These are phyloP conservation scores for Corythornis madagascariensis DNA, from an alignment of 2,113 vertebrate species.

Conservation along the genomic window DNA sequence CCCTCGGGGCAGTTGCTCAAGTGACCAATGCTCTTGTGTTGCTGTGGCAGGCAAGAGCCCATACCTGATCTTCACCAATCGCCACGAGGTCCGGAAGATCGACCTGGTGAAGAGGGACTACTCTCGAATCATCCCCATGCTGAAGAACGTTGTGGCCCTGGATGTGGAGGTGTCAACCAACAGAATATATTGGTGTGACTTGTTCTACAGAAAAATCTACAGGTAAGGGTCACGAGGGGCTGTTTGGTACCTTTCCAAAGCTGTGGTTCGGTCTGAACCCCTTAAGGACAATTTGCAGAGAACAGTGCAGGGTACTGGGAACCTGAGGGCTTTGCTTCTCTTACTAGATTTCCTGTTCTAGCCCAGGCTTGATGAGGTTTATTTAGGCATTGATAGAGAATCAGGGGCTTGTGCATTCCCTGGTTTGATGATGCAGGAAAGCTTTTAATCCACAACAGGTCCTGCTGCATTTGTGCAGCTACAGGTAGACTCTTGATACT, in stretches of 20 bases:
- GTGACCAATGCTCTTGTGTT: not conserved
- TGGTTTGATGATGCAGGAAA: not conserved
- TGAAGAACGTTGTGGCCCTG: slow-evolving; percentile 95
- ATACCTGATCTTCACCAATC: slow-evolving; percentile 94
- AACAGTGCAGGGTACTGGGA: not conserved
- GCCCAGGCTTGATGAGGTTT: not conserved
- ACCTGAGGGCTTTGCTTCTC: not conserved
- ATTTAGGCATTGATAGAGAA: not conserved
- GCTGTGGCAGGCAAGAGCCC: slow-evolving; percentile 85
- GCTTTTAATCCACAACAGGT: not conserved
- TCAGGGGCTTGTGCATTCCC: not conserved
- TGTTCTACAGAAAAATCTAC: slow-evolving; percentile 96
- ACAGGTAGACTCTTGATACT: not conserved
- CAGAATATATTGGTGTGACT: slow-evolving; percentile 97
- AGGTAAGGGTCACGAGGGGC: slow-evolving; percentile 76
- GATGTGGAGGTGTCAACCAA: slow-evolving; percentile 94
- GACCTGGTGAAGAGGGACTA: slow-evolving; percentile 92
- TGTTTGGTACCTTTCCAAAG: not conserved
- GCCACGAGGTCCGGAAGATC: slow-evolving; percentile 93
- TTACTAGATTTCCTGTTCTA: not conserved
- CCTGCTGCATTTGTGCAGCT: not conserved
- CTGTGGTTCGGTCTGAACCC: not conserved
- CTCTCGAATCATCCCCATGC: slow-evolving; percentile 88
- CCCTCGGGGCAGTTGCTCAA: not conserved
- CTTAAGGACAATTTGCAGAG: not conserved